These are phyloP conservation scores for Boloria euphrosyne DNA, from an alignment of 2,888 invertebrate genomes.

Conservation along the genomic window DNA sequence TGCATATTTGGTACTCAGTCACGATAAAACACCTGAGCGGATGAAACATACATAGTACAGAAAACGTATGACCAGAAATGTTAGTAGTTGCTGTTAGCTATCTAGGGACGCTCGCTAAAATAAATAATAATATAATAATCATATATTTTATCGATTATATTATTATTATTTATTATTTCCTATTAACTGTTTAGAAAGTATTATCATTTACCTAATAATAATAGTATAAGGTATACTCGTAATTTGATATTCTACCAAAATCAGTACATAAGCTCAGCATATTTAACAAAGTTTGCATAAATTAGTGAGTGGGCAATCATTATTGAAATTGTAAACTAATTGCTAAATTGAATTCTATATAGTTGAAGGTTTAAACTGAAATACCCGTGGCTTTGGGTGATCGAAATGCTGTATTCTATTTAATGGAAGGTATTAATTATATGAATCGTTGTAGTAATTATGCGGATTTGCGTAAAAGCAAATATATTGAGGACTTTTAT, in stretches of 20 bases:
- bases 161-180: no score
- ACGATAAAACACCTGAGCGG: no score
- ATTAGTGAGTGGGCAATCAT: conserved; percentile 8
- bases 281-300: conserved; percentile 7
- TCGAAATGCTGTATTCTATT: conserved; percentile 27
- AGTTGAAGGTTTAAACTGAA: conserved; percentile 30
- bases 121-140: no score
- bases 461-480: conserved; percentile 23
- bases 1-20: no score
- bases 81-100: no score
- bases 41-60: no score
- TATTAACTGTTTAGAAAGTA: no score
- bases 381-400: conserved; percentile 22
- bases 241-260: background rate
- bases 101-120: no score
- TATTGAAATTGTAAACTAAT: conserved; percentile 18
- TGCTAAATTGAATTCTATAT: conserved; percentile 19
- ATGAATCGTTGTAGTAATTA: conserved; percentile 21
- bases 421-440: conserved; percentile 30
- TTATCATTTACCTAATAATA: no score
- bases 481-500: conserved; percentile 23
- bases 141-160: no score
- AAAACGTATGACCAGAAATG: no score
- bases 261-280: background rate
- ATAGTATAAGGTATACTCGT: no score